Base-by-base conservation (phyloP, 2,113 vertebrate species). In the Condylura cristata region DNA sequence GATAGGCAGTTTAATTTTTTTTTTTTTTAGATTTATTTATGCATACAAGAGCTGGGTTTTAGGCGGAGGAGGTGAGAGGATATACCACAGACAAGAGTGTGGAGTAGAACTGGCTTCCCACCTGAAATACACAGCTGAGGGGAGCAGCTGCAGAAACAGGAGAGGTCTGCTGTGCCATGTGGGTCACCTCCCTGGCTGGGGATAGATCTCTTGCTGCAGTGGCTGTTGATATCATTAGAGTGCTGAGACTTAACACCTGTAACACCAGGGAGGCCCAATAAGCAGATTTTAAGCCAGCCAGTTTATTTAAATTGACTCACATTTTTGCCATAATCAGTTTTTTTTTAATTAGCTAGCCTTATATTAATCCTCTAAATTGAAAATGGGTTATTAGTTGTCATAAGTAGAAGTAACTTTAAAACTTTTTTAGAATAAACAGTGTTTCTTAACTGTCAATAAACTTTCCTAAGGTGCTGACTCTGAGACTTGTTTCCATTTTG, bases 291-390 rank as follows among this genome's bases (percentile, higher is more conserved):
- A 53, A 68, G 30, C 18, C 22, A 12, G 22, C 34, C 30, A 76
- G 2, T 7, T 89, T 86, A 70, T 34, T 95, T 78, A 71, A 28
- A 65, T 66, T 58, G 30, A 63, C 28, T 60, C 58, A 48, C 34
- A 44, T 56, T 71, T 91, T 89, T 76, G 13, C 71, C 39, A 74
- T 80, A 39, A 86, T 51, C 16, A 83, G 4, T 90, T 13, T n/a
- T 30, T 82, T 94, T 63, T 22, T 28, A 78, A 86, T 87, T 87
- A 93, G 30, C 90, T 63, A 81, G 41, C 30, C 7, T 48, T 75
- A 26, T 32, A 34, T 48, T 65, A 39, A 37, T 24, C 44, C 37
- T 86, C 51, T 34, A 72, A 80, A 48, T 84, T 70, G 84, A 90
- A 93, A 96, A 68, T 10, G 1, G 32, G 3, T 46, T 46, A 58